A percentile compares a stretch with the other conserved stretches of the same genome.
These are phyloP conservation scores for Nyctalus aviator DNA, from an alignment of 2,797 vertebrate genomes.

Conservation along the genomic window DNA sequence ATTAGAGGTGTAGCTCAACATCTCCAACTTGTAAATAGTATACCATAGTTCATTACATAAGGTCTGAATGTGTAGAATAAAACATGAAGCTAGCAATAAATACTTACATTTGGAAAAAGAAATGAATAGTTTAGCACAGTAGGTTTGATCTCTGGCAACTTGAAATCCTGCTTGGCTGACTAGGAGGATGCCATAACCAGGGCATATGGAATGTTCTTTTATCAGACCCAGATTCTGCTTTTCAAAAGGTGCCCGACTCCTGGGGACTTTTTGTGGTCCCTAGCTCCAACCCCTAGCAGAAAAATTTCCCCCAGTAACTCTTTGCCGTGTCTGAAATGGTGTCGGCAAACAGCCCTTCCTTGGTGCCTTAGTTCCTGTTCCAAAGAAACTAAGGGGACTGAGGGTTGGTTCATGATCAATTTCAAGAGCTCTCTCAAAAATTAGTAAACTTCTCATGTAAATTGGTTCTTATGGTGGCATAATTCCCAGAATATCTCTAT, in stretches of 20 bases:
- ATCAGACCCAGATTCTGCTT: background rate
- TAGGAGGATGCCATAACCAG: background rate
- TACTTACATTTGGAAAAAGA: conserved; percentile 1
- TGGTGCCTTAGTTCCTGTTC: background rate
- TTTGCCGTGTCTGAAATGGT: background rate
- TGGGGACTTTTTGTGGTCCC: background rate
- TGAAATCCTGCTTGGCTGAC: background rate
- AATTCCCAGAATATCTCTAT: conserved; percentile 24
- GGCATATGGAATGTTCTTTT: background rate
- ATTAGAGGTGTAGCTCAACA: background rate
- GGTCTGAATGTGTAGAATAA: background rate
- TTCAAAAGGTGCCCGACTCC: background rate
- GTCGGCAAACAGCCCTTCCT: background rate
- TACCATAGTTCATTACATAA: background rate
- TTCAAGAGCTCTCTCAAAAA: conserved; percentile 12
- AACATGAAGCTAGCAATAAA: background rate
- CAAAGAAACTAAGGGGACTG: background rate
- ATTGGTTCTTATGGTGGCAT: background rate
- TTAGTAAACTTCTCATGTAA: background rate
- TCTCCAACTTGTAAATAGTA: background rate
- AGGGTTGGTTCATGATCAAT: conserved; percentile 3
- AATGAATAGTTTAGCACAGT: background rate
- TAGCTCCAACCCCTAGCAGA: background rate
- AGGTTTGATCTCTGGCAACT: background rate
- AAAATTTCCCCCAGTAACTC: background rate